Evolutionary conservation across 35 echinoderm and acorn worm species (phyloP).

Genomic region (Lytechinus pictus): DNA sequence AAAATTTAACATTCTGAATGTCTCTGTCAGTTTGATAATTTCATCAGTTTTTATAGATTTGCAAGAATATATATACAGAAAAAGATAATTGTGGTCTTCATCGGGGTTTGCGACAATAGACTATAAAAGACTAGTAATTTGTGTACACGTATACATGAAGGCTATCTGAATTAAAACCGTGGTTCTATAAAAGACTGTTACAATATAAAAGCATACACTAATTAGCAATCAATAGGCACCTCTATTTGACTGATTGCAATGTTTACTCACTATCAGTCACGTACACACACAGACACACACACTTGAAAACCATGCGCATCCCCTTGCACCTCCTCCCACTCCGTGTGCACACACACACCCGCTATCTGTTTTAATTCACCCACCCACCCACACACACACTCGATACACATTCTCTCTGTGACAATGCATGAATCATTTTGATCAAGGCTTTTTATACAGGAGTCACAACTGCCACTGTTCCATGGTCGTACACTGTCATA

Average conservation of each 20-base stretch:
- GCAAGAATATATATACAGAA: too few relatives aligned
- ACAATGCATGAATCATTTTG: neutral
- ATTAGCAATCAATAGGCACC: conserved; percentile 37
- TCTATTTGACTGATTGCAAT: neutral
- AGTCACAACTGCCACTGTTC: neutral
- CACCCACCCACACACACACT: too few relatives aligned
- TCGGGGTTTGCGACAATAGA: neutral
- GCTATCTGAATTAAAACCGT: conserved; percentile 18
- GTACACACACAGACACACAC: neutral
- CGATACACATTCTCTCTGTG: neutral
- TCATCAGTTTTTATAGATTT: too few relatives aligned
- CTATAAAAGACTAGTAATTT: neutral
- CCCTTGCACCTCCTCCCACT: too few relatives aligned
- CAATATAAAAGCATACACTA: conserved; percentile 34
- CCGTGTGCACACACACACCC: too few relatives aligned
- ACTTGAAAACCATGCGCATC: too few relatives aligned
- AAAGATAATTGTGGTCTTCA: neutral
- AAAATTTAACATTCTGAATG: too few relatives aligned
- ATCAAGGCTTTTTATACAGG: neutral
- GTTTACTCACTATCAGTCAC: neutral
- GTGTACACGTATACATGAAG: neutral
- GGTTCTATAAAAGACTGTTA: conserved; percentile 25
- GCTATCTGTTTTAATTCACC: too few relatives aligned
- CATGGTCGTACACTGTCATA: neutral
- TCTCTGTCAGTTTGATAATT: too few relatives aligned